Evolutionary conservation across 2,113 vertebrate genomes (phyloP), one percentile per base, ranked within the genome.

Genomic region (Speoplatyrhinus poulsoni): DNA sequence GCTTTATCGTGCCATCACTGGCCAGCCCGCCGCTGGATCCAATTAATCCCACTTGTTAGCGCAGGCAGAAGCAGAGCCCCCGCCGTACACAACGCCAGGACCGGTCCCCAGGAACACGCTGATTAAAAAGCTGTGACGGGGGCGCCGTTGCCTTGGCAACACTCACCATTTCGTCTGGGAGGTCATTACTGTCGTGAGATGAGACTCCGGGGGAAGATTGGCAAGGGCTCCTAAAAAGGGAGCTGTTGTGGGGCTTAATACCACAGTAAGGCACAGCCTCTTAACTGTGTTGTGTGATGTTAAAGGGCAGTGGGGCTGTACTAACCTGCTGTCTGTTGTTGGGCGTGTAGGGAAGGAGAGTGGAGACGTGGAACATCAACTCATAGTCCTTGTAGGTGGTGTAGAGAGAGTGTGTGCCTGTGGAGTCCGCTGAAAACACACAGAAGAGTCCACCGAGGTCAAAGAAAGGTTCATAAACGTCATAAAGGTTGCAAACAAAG

Each of bases 321-420:
- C 94, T 67, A 88, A 98, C 97, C 97, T 99, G 97, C 86, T 99
- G 97, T 72, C 95, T 92, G 87, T 99, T 99, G 91, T 92, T 99
- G 52, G 97, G 95, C 48, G 96, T 98, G 84, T 98, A 96, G 49
- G 97, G 97, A 68, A 99, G 95, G 91, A 99, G 94, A 54, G 97
- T 98, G 57, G 96, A 99, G 60, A 99, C 97, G 3, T 99, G 97
- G 85, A 99, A 98, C 97, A 99, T 99, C 89, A 99, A 92, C 77
- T 99, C 97, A 10, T 98, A 98, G 89, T 98, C 97, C 82, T 98
- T 98, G 68, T 99, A 98, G 11, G 96, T 98, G 13, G 97, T 99
- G 82, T 98, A 99, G 53, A 99, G 95, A 46, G 97, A 99, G 87
- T 98, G 96, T 0, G 95, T 96, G 85, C 97, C 97, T 0, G 97